Base-by-base conservation (phyloP, 2,888 invertebrate genomes). In the Pollenia angustigena region DNA sequence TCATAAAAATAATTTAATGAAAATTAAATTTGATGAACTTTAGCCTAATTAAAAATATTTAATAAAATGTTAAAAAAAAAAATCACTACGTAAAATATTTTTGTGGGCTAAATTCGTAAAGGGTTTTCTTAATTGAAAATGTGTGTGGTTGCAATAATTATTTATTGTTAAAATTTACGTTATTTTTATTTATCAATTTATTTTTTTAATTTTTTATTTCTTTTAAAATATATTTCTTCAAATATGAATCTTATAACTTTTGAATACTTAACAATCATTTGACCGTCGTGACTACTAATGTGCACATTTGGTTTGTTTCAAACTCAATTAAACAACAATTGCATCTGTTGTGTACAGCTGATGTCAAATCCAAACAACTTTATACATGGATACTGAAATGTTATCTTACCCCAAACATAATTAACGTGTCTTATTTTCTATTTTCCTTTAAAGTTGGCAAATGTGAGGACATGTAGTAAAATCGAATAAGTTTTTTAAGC, bases 301-400 rank as follows among this genome's bases (percentile, higher is more conserved):
- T 4, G 4, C 54, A 71, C 54, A 56, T 71, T 80, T 62, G 16
- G 48, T 44, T 80, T 18, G 4, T 44, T 52, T 71, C 62, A 62
- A 71, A 62, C 69, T 32, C 69, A 80, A 80, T 80, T 80, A 80
- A 54, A 71, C 58, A 71, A 46, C 52, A 80, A 71, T 71, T 80
- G 62, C 46, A 71, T 52, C 52, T 58, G 52, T 44, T 16, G 12
- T 12, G 32, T 72, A 12, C 80, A 80, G 71, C 71, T 72, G 80
- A 71, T 80, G 71, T 64, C 32, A 46, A 46, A 80, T 50, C 14
- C 62, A 50, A 62, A 50, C 12, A 62, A 50, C 0, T 42, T 11
- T 48, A 50, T 46, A 46, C 23, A 44, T 40, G n/a, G 1, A 12
- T 10, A 60, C 60, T 40, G 9, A 58, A 23, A 52, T 9, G 14